These are phyloP conservation scores for Caenorhabditis sp. DNA, from an alignment of 2,888 invertebrate genomes.

Conservation along the genomic window DNA sequence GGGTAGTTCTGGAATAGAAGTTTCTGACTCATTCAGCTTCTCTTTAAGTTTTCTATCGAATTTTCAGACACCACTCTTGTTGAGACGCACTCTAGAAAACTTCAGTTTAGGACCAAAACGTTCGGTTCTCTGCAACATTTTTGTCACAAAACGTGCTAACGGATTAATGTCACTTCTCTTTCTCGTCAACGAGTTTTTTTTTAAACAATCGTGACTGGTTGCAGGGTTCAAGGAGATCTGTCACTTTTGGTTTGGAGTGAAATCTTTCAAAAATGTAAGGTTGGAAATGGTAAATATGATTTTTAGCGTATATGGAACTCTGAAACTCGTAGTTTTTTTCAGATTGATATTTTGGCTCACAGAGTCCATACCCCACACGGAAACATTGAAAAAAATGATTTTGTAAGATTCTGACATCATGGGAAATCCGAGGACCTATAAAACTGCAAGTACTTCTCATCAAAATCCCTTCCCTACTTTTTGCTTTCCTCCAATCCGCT, in stretches of 20 bases:
- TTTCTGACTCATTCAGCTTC: not conserved
- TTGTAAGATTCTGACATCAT: too few species aligned
- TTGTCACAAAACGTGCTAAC: constrained; percentile 1
- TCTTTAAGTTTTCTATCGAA: too few species aligned
- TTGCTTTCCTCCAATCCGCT: constrained; percentile 20
- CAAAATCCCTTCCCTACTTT: not conserved
- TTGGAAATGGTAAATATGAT: too few species aligned
- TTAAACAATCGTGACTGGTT: too few species aligned
- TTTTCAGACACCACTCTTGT: too few species aligned
- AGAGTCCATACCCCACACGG: too few species aligned
- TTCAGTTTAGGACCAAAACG: constrained; percentile 6
- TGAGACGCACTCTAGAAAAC: too few species aligned
- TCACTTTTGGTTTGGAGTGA: not conserved
- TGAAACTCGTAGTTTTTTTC: not conserved
- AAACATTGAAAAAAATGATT: too few species aligned
- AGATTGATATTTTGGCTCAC: not conserved
- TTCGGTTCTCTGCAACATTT: not conserved
- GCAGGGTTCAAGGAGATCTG: constrained; percentile 8
- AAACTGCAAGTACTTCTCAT: not conserved
- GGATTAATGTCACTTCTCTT: constrained; percentile 15
- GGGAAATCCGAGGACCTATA: too few species aligned
- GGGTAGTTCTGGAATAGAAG: too few species aligned
- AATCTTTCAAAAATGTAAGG: not conserved
- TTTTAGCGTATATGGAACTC: too few species aligned
- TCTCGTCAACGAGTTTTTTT: constrained; percentile 7